Base-by-base conservation (phyloP, 2,888 invertebrate species). In the Ditula angustiorana region DNA sequence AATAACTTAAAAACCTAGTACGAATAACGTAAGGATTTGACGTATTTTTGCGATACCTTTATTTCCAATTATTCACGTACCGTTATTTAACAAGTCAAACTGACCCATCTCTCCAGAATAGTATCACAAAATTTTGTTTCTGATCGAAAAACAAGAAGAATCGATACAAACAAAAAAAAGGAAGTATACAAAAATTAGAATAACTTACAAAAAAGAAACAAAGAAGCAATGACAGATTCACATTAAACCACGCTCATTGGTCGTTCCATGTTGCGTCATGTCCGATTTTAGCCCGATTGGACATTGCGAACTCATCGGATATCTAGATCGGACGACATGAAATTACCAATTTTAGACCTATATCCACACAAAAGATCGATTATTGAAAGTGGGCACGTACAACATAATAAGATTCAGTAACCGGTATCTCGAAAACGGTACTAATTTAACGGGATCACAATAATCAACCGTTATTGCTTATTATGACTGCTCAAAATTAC, bases 81-180 rank as follows among this genome's bases (percentile, higher is more conserved):
- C 5, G 26, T 5, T 5, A 26, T 26, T 5, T 5, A 26, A 26
- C 3, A 26, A 26, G 5, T 19, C 16, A 41, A 21, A 19, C 19
- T 46, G n/a, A 46, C n/a, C n/a, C n/a, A n/a, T n/a, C n/a, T n/a
- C 4, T 50, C 50, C 19, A 50, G 19, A 30, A 19, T 37, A 52
- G 28, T 19, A 24, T 69, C 26, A 60, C 71, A 76, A 69, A 68
- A 5, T 67, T 69, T 69, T 69, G 68, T 72, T 70, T 73, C 71
- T 71, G 73, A 66, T 62, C 68, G 50, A 69, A 62, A 61, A 57
- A 58, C 72, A 69, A 70, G 69, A 74, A 68, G 69, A 72, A 70
- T 74, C 69, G 68, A 78, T 76, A 78, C 74, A 77, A 71, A 79
- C 68, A 75, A 61, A 72, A 61, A n/a, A n/a, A 65, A 63, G 49